Evolutionary conservation across 2,888 invertebrate genomes (phyloP).

Genomic region (Troilus luridus): DNA sequence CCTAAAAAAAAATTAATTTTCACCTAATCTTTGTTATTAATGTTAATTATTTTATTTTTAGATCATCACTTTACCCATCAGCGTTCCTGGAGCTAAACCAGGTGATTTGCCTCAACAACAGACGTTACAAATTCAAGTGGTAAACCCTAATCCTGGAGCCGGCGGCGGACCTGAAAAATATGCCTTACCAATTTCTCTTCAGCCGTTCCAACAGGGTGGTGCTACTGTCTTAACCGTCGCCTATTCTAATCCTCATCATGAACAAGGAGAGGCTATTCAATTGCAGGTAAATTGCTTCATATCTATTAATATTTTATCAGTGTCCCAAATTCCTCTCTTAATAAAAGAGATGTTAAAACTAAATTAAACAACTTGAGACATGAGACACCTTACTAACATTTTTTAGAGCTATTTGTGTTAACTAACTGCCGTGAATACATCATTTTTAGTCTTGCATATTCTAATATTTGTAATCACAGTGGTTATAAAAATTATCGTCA

Average conservation of each 20-base stretch:
- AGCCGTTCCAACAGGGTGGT: slow-evolving; percentile 78
- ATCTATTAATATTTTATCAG: neutral
- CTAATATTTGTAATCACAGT: too few relatives aligned
- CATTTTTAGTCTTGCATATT: too few relatives aligned
- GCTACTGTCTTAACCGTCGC: slow-evolving; percentile 83
- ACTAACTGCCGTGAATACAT: too few relatives aligned
- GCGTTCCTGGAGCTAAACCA: slow-evolving; percentile 77
- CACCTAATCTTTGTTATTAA: neutral
- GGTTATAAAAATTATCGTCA: too few relatives aligned
- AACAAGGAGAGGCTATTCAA: slow-evolving; percentile 66
- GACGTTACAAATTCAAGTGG: slow-evolving; percentile 84
- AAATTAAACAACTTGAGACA: too few relatives aligned
- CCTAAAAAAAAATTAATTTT: neutral
- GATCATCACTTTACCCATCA: slow-evolving; percentile 83
- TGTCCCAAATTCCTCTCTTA: neutral
- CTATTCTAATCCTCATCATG: slow-evolving; percentile 72
- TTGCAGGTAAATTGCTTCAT: slow-evolving; percentile 65
- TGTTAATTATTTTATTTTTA: slow-evolving; percentile 67
- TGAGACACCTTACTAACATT: too few relatives aligned
- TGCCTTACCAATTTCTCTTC: slow-evolving; percentile 76
- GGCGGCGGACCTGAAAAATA: slow-evolving; percentile 64
- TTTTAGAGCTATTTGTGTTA: too few relatives aligned
- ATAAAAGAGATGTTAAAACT: neutral
- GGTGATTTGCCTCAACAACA: slow-evolving; percentile 78
- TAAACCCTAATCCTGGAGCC: slow-evolving; percentile 72